Conservation (phyloP, 2,797 vertebrate species). For the Spizella passerina region DNA sequence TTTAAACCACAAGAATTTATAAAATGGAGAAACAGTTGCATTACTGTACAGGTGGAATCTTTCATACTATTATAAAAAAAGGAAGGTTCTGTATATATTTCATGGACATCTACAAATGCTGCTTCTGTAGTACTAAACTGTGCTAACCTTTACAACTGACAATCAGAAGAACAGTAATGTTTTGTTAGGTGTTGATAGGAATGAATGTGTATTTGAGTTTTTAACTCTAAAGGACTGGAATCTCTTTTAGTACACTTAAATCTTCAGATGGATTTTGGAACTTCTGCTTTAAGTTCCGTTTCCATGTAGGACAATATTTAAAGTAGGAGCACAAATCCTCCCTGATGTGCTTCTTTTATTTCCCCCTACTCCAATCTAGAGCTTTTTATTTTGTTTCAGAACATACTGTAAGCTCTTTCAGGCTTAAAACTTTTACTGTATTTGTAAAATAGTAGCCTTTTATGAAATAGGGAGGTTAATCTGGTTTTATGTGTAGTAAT, state of each 20-base stretch:
- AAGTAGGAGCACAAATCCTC: neutral
- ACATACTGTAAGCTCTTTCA: neutral
- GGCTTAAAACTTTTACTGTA: neutral
- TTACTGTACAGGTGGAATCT: neutral
- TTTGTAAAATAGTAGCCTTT: neutral
- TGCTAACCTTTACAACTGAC: neutral
- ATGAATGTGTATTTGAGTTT: neutral
- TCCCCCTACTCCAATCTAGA: neutral
- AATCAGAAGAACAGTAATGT: neutral
- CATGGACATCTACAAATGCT: neutral
- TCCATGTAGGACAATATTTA: neutral
- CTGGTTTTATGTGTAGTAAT: neutral
- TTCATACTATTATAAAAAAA: neutral
- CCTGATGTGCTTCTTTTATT: neutral
- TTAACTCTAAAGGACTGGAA: neutral
- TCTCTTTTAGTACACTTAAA: neutral
- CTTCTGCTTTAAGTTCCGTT: neutral
- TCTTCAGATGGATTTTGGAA: neutral
- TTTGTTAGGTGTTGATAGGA: neutral
- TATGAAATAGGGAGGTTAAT: neutral
- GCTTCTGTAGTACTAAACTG: neutral
- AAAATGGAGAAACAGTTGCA: neutral
- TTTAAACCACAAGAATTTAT: neutral
- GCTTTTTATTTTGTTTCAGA: neutral
- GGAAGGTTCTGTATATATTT: neutral